These are phyloP conservation scores for Augochlorella aurata DNA, from an alignment of 2,888 invertebrate genomes.

Conservation along the genomic window DNA sequence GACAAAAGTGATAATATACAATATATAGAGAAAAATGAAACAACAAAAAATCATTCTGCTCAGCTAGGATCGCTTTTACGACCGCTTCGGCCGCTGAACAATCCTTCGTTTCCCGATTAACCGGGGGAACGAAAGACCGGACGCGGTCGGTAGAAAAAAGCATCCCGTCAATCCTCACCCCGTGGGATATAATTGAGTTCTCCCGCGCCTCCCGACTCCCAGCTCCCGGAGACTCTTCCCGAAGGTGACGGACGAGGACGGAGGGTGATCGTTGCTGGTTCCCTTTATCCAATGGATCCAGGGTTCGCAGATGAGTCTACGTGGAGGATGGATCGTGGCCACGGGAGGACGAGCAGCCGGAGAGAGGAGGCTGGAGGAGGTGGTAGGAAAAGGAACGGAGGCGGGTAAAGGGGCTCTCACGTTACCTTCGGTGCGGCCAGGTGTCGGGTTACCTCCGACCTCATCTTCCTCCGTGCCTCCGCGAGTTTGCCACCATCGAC, in stretches of 20 bases:
- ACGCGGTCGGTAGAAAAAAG: neutral
- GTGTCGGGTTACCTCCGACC: constrained; percentile 80
- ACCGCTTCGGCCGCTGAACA: neutral
- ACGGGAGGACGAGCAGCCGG: constrained; percentile 60
- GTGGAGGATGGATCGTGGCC: constrained; percentile 65
- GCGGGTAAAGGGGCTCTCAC: constrained; percentile 78
- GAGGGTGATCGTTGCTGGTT: constrained; percentile 15
- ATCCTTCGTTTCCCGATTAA: neutral
- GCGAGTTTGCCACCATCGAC: constrained; percentile 79
- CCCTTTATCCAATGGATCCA: constrained; percentile 36
- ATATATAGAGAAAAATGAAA: too few species aligned
- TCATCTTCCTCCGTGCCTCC: constrained; percentile 80
- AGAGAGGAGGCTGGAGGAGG: constrained; percentile 60
- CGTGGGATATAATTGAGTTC: constrained; percentile 67
- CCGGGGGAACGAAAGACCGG: constrained; percentile 4
- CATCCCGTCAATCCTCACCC: constrained; percentile 48
- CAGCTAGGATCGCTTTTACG: too few species aligned
- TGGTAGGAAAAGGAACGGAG: constrained; percentile 71
- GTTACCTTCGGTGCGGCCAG: constrained; percentile 80
- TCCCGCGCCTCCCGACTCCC: constrained; percentile 52
- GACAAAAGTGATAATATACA: too few species aligned
- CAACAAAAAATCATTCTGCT: too few species aligned
- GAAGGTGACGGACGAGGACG: constrained; percentile 27
- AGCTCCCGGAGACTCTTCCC: constrained; percentile 13
- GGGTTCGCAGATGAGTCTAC: constrained; percentile 64